Conservation (phyloP, 2,113 vertebrate species). For the Chlorodrepanis virens region DNA sequence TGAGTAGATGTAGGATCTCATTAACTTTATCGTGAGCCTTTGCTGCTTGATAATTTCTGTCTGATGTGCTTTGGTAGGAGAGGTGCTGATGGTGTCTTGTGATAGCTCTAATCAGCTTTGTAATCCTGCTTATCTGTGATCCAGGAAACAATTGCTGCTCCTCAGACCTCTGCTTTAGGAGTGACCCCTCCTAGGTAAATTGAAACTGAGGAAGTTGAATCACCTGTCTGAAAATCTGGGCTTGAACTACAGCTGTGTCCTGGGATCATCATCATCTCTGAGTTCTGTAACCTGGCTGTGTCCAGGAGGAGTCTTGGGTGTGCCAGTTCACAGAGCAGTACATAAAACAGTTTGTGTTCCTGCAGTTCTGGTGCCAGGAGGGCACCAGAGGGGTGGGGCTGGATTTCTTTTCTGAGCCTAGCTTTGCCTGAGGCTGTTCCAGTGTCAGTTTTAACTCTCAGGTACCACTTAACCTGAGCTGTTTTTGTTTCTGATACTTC, state of each 20-base stretch:
- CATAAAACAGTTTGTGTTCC: not conserved
- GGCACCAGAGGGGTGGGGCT: too few relatives aligned
- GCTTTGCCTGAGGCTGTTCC: not conserved
- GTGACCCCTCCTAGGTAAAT: not conserved
- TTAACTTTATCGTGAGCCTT: not conserved
- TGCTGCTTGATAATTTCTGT: not conserved
- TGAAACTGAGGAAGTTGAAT: not conserved
- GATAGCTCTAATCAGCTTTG: not conserved
- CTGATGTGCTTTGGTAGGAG: not conserved
- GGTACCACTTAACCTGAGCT: not conserved
- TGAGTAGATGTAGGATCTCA: not conserved
- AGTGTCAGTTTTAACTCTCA: not conserved
- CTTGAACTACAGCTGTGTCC: not conserved
- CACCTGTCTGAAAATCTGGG: not conserved
- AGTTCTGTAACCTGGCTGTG: not conserved
- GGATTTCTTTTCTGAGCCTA: not conserved
- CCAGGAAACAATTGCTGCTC: not conserved
- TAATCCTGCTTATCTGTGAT: not conserved
- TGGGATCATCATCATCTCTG: not conserved
- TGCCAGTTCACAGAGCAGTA: not conserved
- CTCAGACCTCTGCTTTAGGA: not conserved
- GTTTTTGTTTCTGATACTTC: not conserved
- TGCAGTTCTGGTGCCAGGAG: not conserved
- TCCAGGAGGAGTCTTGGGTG: not conserved
- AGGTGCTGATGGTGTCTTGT: slow-evolving; percentile 10